Conservation (phyloP, 2,797 vertebrate genomes). For the Pseudochaenichthys georgianus region DNA sequence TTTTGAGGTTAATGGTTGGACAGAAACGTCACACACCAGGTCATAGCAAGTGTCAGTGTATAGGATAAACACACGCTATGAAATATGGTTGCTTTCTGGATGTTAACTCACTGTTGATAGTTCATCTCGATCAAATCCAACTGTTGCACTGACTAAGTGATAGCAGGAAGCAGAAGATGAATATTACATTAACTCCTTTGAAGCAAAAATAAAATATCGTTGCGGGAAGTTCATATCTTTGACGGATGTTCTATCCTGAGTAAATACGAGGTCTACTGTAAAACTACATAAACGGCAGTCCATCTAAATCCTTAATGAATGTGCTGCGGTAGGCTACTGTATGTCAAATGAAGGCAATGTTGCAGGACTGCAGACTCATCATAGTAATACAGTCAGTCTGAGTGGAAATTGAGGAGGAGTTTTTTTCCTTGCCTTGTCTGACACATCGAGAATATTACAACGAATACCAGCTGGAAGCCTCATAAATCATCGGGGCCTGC, state of each 20-base stretch:
- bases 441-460: constrained; percentile 68
- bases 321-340: background rate
- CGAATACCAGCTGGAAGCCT: constrained; percentile 71
- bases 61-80: background rate
- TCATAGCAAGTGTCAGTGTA: background rate
- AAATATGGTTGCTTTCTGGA: constrained; percentile 3
- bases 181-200: constrained; percentile 48
- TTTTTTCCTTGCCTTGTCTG: constrained; percentile 54
- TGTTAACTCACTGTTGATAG: constrained; percentile 14
- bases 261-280: constrained; percentile 41
- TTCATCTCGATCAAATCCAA: constrained; percentile 39
- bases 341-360: constrained; percentile 48
- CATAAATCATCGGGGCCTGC: constrained; percentile 83
- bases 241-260: constrained; percentile 35
- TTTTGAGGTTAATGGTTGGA: too few relatives aligned
- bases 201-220: constrained; percentile 26
- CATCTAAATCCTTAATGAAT: constrained; percentile 44
- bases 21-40: background rate
- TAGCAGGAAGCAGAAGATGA: constrained; percentile 34
- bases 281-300: constrained; percentile 46
- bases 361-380: constrained; percentile 67
- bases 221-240: constrained; percentile 36
- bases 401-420: constrained; percentile 62
- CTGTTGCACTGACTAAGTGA: constrained; percentile 54
- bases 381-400: constrained; percentile 56